Base-by-base conservation (phyloP, 2,113 vertebrate genomes). In the Hemicordylus capensis region DNA sequence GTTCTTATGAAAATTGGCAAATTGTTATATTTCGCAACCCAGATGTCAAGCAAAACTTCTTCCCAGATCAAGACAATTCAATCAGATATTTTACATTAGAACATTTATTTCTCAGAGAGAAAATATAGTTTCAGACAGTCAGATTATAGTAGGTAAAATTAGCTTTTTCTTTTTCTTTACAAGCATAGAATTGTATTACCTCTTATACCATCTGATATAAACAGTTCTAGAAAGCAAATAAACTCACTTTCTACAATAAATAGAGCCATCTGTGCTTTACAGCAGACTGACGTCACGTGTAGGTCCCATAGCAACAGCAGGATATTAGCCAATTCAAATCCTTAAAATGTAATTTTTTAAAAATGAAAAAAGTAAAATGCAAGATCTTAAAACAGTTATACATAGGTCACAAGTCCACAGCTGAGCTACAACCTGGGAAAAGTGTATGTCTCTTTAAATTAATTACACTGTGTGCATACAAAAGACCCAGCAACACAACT, bases 101-200 rank as follows among this genome's bases (percentile, higher is more conserved):
- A 97, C 96, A 96, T 98, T 98, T 97, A 97, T 98, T 98, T 97
- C 96, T 98, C 97, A 93, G 96, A 97, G 95, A 98, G 98, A 98
- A 98, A 98, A 98, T 97, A 98, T 96, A 97, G 95, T 94, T 98
- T 97, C 94, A 97, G 97, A 98, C 96, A 97, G 93, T 96, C 96
- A 96, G 97, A 95, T 96, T 97, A 97, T 97, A 96, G 96, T 97
- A 97, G 96, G 96, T 98, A 97, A 98, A 98, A 98, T 97, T 97
- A 97, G 96, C 96, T 94, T 92, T 95, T 93, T n/a, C n/a, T n/a
- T 96, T 93, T 90, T 96, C 97, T 98, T 97, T 98, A 98, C 96
- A 99, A 98, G 98, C 97, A 97, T 98, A 98, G 97, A 96, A 96
- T 97, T 95, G 91, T 96, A 95, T 96, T 96, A 95, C 94, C 93